Evolutionary conservation across 2,797 vertebrate genomes (phyloP).

Genomic region (Chaetodon trifasciatus): DNA sequence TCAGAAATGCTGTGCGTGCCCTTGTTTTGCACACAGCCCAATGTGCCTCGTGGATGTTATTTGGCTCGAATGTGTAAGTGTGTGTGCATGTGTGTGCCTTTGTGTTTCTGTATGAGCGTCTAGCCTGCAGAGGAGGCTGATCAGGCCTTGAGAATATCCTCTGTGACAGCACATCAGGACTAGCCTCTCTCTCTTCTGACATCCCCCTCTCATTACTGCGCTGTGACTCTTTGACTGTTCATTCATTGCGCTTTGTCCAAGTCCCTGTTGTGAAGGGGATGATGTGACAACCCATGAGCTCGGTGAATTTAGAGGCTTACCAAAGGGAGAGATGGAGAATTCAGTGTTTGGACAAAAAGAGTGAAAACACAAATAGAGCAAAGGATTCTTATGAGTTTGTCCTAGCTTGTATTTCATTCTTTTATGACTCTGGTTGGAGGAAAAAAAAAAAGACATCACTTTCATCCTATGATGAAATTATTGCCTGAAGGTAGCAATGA

Average conservation of each 20-base stretch:
- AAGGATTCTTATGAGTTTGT: conserved; percentile 17
- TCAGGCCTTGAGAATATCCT: conserved; percentile 80
- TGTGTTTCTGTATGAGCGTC: conserved; percentile 58
- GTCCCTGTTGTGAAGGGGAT: conserved; percentile 55
- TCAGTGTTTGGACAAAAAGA: conserved; percentile 14
- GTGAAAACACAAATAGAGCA: conserved; percentile 19
- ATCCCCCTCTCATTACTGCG: conserved; percentile 72
- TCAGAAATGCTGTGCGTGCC: conserved; percentile 52
- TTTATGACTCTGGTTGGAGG: conserved; percentile 2
- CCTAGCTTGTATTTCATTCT: conserved; percentile 17
- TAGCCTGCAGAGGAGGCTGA: conserved; percentile 71
- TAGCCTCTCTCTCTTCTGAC: conserved; percentile 68
- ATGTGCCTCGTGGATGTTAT: conserved; percentile 67
- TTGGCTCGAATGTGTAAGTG: conserved; percentile 33
- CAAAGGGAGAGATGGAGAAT: conserved; percentile 35
- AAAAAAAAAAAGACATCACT: conserved; percentile 29
- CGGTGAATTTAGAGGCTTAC: conserved; percentile 30
- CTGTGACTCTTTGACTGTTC: conserved; percentile 64
- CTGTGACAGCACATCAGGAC: conserved; percentile 76
- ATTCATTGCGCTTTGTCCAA: conserved; percentile 65
- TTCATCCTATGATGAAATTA: conserved; percentile 73
- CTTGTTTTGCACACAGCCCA: conserved; percentile 60
- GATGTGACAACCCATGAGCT: conserved; percentile 61
- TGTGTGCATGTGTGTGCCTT: conserved; percentile 31
- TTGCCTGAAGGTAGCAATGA: conserved; percentile 63